phyloP scores from a whole-genome alignment of 2,113 vertebrate species.

The Rhabdomys dilectus region DNA sequence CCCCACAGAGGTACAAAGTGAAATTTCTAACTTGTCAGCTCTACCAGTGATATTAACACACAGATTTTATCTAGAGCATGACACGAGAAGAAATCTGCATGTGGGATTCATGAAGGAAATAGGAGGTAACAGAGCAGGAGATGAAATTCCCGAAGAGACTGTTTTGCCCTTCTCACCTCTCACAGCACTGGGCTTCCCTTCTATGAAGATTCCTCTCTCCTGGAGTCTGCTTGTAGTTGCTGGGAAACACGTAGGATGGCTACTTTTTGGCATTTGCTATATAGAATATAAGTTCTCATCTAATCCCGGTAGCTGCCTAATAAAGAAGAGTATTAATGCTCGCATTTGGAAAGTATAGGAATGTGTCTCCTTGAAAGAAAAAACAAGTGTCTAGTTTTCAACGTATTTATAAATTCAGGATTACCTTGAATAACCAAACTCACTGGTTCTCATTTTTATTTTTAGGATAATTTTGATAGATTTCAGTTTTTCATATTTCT shows the following conservation, averaged over 20 bases:
- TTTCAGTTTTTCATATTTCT: not conserved
- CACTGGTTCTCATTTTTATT: not conserved
- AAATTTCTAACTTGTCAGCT: conserved; percentile 31
- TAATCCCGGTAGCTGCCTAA: not conserved
- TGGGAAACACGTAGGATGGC: not conserved
- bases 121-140: not conserved
- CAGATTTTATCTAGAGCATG: conserved; percentile 13
- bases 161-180: not conserved
- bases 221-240: not conserved
- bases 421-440: not conserved
- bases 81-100: not conserved
- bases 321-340: conserved; percentile 8
- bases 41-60: conserved; percentile 11
- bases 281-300: conserved; percentile 21
- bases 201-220: not conserved
- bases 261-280: conserved; percentile 13
- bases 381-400: conserved; percentile 21
- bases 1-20: not conserved
- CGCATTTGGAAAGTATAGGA: conserved; percentile 38
- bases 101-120: not conserved
- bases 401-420: not conserved
- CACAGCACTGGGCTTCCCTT: not conserved
- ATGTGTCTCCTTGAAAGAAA: conserved; percentile 50
- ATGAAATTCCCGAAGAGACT: not conserved
- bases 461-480: not conserved